Evolutionary conservation across 2,888 invertebrate species (phyloP).

Genomic region (Pyrgus malvae): DNA sequence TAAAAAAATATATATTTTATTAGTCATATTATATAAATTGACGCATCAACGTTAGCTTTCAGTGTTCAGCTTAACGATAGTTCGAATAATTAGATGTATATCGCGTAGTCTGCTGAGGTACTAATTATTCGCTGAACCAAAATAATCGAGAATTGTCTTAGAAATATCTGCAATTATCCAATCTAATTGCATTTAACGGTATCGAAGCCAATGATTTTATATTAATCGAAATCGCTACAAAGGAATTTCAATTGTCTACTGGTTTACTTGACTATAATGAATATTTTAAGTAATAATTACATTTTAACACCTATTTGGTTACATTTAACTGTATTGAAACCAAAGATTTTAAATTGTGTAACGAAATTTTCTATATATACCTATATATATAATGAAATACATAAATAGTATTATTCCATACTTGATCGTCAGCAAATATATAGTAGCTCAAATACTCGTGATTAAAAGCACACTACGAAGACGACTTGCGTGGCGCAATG

Average conservation of each 20-base stretch:
- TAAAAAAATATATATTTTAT: too few species aligned
- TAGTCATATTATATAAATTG: neutral
- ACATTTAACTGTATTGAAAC: constrained; percentile 32
- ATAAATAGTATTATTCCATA: too few species aligned
- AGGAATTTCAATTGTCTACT: constrained; percentile 16
- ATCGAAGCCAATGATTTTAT: constrained; percentile 33
- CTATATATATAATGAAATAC: too few species aligned
- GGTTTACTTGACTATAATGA: constrained; percentile 3
- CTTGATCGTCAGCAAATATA: too few species aligned
- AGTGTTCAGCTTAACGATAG: neutral
- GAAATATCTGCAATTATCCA: constrained; percentile 34
- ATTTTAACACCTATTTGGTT: constrained; percentile 29
- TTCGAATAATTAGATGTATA: constrained; percentile 13
- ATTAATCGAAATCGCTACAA: constrained; percentile 32
- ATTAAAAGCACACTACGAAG: too few species aligned
- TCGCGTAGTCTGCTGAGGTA: constrained; percentile 23
- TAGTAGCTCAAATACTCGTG: too few species aligned
- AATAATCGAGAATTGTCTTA: constrained; percentile 39
- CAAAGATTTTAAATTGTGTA: constrained; percentile 32
- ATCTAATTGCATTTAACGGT: constrained; percentile 34
- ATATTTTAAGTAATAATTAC: too few species aligned
- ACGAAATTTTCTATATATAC: too few species aligned
- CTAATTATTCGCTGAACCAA: constrained; percentile 55
- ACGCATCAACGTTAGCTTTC: constrained; percentile 1
- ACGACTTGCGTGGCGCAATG: too few species aligned